Conservation (phyloP, 2,888 invertebrate genomes). For the Heliconius charithonia region DNA sequence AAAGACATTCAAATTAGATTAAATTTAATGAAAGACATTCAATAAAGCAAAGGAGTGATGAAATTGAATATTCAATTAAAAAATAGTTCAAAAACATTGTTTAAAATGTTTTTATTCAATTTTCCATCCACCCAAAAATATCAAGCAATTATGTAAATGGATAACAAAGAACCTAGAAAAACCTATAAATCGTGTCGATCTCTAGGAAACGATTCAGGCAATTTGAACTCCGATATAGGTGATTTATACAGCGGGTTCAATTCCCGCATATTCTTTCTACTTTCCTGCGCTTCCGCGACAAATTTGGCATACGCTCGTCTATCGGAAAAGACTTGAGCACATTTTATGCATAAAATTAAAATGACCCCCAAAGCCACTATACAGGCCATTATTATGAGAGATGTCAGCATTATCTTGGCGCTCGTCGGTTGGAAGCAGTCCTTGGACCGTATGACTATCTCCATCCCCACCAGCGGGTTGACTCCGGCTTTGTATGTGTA, state of each 20-base stretch:
- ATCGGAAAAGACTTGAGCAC: slow-evolving; percentile 76
- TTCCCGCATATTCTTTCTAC: slow-evolving; percentile 69
- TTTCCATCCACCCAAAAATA: background rate
- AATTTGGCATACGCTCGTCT: slow-evolving; percentile 82
- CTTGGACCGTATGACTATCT: slow-evolving; percentile 67
- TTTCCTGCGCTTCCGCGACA: slow-evolving; percentile 70
- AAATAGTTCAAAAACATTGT: background rate
- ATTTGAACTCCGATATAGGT: slow-evolving; percentile 82
- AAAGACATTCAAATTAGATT: background rate
- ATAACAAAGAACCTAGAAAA: background rate
- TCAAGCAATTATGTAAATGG: background rate
- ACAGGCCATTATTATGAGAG: slow-evolving; percentile 69
- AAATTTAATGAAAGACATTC: background rate
- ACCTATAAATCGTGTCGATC: slow-evolving; percentile 66
- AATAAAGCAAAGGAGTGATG: background rate
- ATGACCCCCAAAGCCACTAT: slow-evolving; percentile 78
- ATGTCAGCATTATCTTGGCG: slow-evolving; percentile 67
- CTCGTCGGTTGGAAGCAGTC: slow-evolving; percentile 69
- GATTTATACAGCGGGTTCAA: slow-evolving; percentile 86
- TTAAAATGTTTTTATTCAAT: background rate
- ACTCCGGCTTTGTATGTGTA: slow-evolving; percentile 69
- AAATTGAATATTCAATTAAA: background rate
- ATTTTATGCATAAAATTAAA: slow-evolving; percentile 69
- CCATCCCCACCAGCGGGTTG: slow-evolving; percentile 63
- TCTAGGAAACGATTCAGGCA: slow-evolving; percentile 80